Evolutionary conservation across 2,113 vertebrate genomes (phyloP).

Genomic region (Scophthalmus maximus): DNA sequence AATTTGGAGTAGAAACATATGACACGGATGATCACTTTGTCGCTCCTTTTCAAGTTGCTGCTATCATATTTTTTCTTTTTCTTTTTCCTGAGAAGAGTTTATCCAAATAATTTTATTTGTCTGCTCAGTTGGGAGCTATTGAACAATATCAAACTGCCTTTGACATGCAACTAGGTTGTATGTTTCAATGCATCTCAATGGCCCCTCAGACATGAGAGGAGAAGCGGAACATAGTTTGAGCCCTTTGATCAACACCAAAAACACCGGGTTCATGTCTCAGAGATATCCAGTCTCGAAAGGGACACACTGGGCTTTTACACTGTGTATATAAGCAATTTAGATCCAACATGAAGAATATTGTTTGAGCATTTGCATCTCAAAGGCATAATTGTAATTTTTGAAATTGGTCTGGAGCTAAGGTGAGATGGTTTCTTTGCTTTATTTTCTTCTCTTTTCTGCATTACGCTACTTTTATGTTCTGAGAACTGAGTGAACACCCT

Average conservation of each 20-base stretch:
- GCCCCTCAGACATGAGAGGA: conserved; percentile 51
- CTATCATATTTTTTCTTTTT: too few relatives aligned
- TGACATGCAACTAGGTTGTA: too few relatives aligned
- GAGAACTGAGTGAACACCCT: conserved; percentile 21
- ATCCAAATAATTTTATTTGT: too few relatives aligned
- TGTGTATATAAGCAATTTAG: conserved; percentile 84
- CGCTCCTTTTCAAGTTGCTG: not conserved
- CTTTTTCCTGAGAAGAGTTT: not conserved
- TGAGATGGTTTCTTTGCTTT: conserved; percentile 38
- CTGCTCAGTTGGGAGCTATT: conserved; percentile 21
- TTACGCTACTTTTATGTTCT: conserved; percentile 61
- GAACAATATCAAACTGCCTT: conserved; percentile 63
- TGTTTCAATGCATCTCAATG: conserved; percentile 66
- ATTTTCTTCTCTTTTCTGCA: conserved; percentile 36
- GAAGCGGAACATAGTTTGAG: conserved; percentile 55
- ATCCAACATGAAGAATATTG: conserved; percentile 77
- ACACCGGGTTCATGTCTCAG: conserved; percentile 78
- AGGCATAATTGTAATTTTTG: conserved; percentile 74
- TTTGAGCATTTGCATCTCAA: conserved; percentile 83
- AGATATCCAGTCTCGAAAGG: conserved; percentile 78
- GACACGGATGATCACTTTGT: not conserved
- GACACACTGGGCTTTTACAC: conserved; percentile 66
- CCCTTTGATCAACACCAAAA: conserved; percentile 79
- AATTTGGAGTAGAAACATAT: not conserved
- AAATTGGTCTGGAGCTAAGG: conserved; percentile 55